A percentile compares a stretch with the other conserved stretches of the same genome.
These are phyloP conservation scores for Hyles vespertilio DNA, from an alignment of 1,140 invertebrate species.

Conservation along the genomic window DNA sequence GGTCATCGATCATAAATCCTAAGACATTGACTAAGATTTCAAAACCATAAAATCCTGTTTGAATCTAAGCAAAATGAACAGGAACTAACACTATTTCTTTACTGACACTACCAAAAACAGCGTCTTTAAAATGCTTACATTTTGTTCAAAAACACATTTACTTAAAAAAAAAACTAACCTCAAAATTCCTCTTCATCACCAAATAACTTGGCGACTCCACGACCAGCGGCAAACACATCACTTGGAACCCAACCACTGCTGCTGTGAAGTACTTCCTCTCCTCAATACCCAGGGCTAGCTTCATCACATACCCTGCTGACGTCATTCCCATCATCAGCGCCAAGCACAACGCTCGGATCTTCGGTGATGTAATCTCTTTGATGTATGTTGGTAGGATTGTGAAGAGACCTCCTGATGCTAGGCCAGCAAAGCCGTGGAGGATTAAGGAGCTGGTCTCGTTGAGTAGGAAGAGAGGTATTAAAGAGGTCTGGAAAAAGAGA, in stretches of 20 bases:
- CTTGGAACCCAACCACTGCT: constrained; percentile 39
- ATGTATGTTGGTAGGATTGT: constrained; percentile 48
- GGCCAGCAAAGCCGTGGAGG: constrained; percentile 40
- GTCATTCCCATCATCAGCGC: constrained; percentile 39
- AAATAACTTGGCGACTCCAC: constrained; percentile 52
- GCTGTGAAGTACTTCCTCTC: constrained; percentile 41
- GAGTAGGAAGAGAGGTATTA: constrained; percentile 40
- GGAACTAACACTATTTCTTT: too few relatives aligned
- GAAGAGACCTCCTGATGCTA: constrained; percentile 45
- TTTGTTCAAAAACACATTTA: not conserved
- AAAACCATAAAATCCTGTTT: too few relatives aligned
- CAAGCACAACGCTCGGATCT: constrained; percentile 22
- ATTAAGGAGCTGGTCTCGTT: constrained; percentile 30
- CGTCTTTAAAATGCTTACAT: too few relatives aligned
- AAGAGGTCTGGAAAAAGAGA: constrained; percentile 23
- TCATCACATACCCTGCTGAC: constrained; percentile 40
- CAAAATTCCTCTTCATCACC: constrained; percentile 41
- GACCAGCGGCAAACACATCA: constrained; percentile 38
- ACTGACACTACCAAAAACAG: too few relatives aligned
- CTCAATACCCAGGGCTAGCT: constrained; percentile 35
- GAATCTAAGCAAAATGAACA: too few relatives aligned
- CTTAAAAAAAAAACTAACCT: constrained; percentile 30
- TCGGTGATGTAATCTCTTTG: constrained; percentile 34
- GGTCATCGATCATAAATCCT: too few relatives aligned
- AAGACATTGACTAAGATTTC: too few relatives aligned